These are phyloP conservation scores for Ifrita kowaldi DNA, from an alignment of 2,113 vertebrate species.

Conservation along the genomic window DNA sequence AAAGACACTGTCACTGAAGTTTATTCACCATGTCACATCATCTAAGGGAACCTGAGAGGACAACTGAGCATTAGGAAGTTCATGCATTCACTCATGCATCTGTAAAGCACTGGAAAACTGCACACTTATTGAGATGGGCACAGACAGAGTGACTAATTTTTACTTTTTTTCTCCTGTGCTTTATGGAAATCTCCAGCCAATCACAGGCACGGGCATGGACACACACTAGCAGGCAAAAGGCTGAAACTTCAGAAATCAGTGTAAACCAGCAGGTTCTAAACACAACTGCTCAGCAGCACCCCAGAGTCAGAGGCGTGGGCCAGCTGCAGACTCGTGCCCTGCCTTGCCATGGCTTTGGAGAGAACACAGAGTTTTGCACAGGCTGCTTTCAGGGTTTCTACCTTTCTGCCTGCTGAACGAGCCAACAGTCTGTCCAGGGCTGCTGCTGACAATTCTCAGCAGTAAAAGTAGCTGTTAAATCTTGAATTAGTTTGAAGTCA, in stretches of 20 bases:
- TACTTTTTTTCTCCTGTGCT: neutral
- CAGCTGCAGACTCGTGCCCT: neutral
- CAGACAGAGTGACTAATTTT: neutral
- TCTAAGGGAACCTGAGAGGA: neutral
- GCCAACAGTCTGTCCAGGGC: neutral
- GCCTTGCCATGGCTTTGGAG: neutral
- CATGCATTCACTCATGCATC: neutral
- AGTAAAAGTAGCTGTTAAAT: neutral
- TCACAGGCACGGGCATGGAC: neutral
- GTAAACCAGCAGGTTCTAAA: neutral
- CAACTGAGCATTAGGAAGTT: neutral
- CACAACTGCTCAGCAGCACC: neutral
- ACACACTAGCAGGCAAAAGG: neutral
- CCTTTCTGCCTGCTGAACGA: neutral
- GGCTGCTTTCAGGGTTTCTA: neutral
- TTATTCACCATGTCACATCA: neutral
- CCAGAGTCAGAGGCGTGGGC: neutral
- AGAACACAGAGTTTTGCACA: neutral
- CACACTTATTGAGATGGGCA: neutral
- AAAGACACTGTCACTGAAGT: neutral
- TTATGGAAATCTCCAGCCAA: neutral
- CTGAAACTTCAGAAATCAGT: neutral
- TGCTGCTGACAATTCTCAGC: neutral
- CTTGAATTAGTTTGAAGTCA: neutral
- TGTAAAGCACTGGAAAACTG: neutral